A percentile compares a stretch with the other conserved stretches of the same genome.
These are phyloP conservation scores for Phyto melanocephala DNA, from an alignment of 2,888 invertebrate genomes.

Conservation along the genomic window DNA sequence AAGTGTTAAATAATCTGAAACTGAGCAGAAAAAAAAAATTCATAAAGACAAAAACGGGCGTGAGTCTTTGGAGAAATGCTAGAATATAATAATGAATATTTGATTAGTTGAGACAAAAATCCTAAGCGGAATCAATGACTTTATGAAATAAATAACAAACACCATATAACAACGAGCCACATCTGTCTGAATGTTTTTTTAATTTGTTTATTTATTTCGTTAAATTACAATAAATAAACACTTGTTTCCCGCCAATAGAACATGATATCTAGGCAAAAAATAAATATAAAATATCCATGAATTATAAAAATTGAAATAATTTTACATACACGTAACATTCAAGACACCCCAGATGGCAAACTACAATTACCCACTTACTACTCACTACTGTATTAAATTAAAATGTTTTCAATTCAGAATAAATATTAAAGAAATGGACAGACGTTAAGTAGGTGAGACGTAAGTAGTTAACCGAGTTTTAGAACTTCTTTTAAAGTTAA, in stretches of 20 bases:
- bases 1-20: constrained; percentile 45
- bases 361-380: constrained; percentile 49
- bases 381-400: not conserved
- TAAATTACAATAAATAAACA: constrained; percentile 56
- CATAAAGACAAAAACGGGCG: constrained; percentile 27
- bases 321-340: constrained; percentile 1
- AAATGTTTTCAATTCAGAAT: constrained; percentile 1
- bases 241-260: constrained; percentile 62
- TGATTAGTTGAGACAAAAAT: constrained; percentile 32
- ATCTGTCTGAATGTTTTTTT: constrained; percentile 52
- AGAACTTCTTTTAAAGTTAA: not conserved
- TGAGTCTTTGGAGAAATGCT: constrained; percentile 18
- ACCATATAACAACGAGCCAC: not conserved
- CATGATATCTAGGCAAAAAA: constrained; percentile 42
- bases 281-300: constrained; percentile 36
- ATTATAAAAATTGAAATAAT: constrained; percentile 37
- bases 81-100: constrained; percentile 27
- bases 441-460: not conserved
- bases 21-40: constrained; percentile 3
- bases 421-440: not conserved
- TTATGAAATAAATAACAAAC: constrained; percentile 7
- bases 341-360: constrained; percentile 55
- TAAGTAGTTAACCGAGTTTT: not conserved
- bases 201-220: constrained; percentile 3
- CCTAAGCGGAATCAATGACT: constrained; percentile 56